Conservation (phyloP, 2,797 vertebrate species). For the Parauchenoglanis ngamensis region DNA sequence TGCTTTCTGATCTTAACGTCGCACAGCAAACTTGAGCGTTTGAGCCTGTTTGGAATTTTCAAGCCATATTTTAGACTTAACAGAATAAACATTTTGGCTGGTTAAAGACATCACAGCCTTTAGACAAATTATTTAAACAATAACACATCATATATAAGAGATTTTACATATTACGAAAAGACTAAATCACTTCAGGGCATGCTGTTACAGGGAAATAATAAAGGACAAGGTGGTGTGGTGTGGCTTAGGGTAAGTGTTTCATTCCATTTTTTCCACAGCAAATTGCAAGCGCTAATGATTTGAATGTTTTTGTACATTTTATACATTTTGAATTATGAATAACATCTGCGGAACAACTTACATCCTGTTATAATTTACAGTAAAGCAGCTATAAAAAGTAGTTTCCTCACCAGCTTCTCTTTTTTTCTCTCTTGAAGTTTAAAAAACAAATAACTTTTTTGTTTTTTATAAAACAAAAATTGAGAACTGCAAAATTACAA, state of each 20-base stretch:
- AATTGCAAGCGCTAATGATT: background rate
- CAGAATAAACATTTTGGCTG: background rate
- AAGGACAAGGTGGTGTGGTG: too few relatives aligned
- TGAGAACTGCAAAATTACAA: too few relatives aligned
- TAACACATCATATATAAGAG: too few relatives aligned
- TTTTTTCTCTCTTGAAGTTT: background rate
- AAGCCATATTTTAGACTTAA: background rate
- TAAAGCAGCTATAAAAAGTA: too few relatives aligned
- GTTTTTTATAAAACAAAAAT: background rate
- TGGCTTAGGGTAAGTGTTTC: background rate
- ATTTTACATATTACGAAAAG: too few relatives aligned
- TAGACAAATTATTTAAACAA: background rate
- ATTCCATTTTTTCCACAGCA: background rate
- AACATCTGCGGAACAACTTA: background rate
- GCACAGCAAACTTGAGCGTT: background rate
- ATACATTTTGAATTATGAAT: background rate
- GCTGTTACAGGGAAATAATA: too few relatives aligned
- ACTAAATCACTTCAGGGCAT: too few relatives aligned
- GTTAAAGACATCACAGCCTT: background rate
- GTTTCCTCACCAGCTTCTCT: background rate
- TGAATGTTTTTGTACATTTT: background rate
- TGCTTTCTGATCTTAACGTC: background rate
- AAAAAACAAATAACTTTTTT: background rate
- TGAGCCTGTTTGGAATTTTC: background rate
- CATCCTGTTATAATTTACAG: background rate